phyloP scores from a whole-genome alignment of 2,888 invertebrate genomes.

The Andricus curvator region DNA sequence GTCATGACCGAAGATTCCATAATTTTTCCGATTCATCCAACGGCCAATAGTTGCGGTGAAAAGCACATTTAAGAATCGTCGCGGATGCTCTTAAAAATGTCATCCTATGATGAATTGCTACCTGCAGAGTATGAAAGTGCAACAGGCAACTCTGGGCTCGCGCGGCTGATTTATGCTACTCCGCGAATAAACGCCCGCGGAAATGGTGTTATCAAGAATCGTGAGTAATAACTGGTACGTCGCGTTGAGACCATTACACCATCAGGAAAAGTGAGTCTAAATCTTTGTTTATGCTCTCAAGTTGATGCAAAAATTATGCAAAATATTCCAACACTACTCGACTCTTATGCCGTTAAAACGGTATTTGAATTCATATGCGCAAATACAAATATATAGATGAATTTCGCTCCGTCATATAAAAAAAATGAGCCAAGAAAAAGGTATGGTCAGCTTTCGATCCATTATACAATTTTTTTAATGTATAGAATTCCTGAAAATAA shows the following conservation, averaged over 20 bases:
- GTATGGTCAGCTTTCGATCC: too few species aligned
- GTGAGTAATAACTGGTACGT: slow-evolving; percentile 32
- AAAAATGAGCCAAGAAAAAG: too few species aligned
- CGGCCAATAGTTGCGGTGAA: not conserved
- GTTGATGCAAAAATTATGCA: slow-evolving; percentile 4
- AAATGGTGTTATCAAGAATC: slow-evolving; percentile 24
- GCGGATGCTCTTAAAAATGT: slow-evolving; percentile 11
- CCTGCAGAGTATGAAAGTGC: not conserved
- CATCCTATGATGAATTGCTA: slow-evolving; percentile 24
- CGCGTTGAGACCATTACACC: slow-evolving; percentile 1
- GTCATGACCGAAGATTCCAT: not conserved
- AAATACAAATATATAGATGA: too few species aligned
- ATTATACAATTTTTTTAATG: too few species aligned
- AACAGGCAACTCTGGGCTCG: slow-evolving; percentile 19
- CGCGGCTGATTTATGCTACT: slow-evolving; percentile 24
- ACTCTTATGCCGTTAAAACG: too few species aligned
- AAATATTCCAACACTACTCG: not conserved
- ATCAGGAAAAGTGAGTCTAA: not conserved
- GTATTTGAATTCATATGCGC: too few species aligned
- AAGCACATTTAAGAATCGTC: slow-evolving; percentile 3
- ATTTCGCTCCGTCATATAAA: too few species aligned
- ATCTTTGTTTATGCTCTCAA: not conserved
- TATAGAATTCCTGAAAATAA: too few species aligned
- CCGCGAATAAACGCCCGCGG: slow-evolving; percentile 7
- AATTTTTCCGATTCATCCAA: not conserved